These are phyloP conservation scores for Phrynosoma blainvillii DNA, from an alignment of 2,113 vertebrate genomes.

Conservation along the genomic window DNA sequence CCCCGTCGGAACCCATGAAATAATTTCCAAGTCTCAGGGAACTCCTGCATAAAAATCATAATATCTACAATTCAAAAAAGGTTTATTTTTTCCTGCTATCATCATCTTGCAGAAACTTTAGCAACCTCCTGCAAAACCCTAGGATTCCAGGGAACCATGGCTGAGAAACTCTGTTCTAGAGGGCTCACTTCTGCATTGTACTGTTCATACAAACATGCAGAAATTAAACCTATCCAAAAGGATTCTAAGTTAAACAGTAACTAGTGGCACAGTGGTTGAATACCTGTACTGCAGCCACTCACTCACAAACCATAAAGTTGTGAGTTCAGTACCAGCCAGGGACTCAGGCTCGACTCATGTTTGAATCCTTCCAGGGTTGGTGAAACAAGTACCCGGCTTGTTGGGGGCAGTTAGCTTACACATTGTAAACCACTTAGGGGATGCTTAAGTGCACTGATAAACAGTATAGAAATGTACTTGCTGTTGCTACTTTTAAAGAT, in stretches of 20 bases:
- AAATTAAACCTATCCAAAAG: not conserved
- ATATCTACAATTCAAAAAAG: not conserved
- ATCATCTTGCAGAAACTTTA: too few species aligned
- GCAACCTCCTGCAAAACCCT: not conserved
- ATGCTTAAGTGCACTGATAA: too few species aligned
- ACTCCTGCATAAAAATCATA: not conserved
- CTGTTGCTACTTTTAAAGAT: not conserved
- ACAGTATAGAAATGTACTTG: too few species aligned
- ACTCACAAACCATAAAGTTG: too few species aligned
- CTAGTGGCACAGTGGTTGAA: too few species aligned
- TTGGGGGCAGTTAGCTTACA: too few species aligned
- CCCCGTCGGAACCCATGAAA: not conserved
- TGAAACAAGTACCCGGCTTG: too few species aligned
- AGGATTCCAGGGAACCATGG: not conserved
- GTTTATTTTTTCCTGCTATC: not conserved
- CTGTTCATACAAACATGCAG: not conserved
- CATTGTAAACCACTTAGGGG: too few species aligned
- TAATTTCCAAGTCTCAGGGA: not conserved
- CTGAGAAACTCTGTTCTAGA: not conserved
- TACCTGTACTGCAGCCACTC: too few species aligned
- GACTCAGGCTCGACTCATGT: too few species aligned
- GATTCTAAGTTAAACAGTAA: not conserved
- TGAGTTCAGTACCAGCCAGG: too few species aligned
- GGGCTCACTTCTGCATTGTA: not conserved
- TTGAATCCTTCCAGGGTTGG: too few species aligned